These are phyloP conservation scores for Cordylochernes scorpioides DNA, from an alignment of 2,888 invertebrate species.

Conservation along the genomic window DNA sequence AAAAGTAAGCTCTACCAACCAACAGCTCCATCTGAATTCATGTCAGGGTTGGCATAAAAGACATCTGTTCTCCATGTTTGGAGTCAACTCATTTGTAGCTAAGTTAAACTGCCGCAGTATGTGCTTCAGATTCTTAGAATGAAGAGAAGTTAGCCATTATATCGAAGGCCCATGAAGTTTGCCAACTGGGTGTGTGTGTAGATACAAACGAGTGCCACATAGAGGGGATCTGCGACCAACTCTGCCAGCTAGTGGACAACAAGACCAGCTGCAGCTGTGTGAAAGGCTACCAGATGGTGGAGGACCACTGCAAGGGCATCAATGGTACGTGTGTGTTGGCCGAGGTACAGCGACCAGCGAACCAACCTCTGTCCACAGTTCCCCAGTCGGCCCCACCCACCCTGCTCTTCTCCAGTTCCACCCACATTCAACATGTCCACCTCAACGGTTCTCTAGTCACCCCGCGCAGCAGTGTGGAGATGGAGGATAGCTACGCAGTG, in stretches of 20 bases:
- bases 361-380: conserved; percentile 26
- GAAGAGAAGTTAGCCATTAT: too few relatives aligned
- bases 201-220: conserved; percentile 50
- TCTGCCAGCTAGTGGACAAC: conserved; percentile 37
- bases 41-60: too few relatives aligned
- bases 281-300: conserved; percentile 33
- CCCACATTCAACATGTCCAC: conserved; percentile 34
- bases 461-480: conserved; percentile 21
- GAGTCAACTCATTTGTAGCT: too few relatives aligned
- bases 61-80: too few relatives aligned
- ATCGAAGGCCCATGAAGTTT: too few relatives aligned
- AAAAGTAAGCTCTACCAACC: too few relatives aligned
- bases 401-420: conserved; percentile 38
- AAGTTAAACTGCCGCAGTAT: too few relatives aligned
- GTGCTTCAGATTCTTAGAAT: too few relatives aligned
- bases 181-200: too few relatives aligned
- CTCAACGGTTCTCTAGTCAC: conserved; percentile 27
- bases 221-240: conserved; percentile 43
- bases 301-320: conserved; percentile 33
- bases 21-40: too few relatives aligned
- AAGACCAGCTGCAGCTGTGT: conserved; percentile 45
- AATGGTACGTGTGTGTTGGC: conserved; percentile 33
- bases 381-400: conserved; percentile 35
- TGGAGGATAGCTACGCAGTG: conserved; percentile 20
- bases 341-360: neutral